phyloP scores from a whole-genome alignment of 2,888 invertebrate species.

The Mystacides longicornis region DNA sequence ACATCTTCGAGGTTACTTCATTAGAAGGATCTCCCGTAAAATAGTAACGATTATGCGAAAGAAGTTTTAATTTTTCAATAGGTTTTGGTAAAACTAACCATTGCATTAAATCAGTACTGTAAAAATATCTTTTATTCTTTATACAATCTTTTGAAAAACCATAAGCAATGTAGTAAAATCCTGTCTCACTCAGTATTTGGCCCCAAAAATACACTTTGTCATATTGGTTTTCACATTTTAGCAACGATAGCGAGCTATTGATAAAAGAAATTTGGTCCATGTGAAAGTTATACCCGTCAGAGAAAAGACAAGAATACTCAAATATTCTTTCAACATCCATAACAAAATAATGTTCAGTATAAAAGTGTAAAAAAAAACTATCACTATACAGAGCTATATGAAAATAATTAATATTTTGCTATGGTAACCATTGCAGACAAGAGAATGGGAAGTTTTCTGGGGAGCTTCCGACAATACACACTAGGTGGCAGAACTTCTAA shows the following conservation, averaged over 20 bases:
- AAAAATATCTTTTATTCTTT: constrained; percentile 65
- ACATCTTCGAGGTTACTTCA: not conserved
- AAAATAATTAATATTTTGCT: too few species aligned
- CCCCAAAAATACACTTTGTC: constrained; percentile 80
- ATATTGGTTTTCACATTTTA: constrained; percentile 83
- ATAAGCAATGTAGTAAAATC: constrained; percentile 68
- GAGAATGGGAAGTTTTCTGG: too few species aligned
- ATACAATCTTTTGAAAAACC: constrained; percentile 71
- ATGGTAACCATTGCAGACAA: too few species aligned
- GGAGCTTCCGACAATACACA: too few species aligned
- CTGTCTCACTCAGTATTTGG: constrained; percentile 64
- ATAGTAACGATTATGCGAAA: constrained; percentile 29
- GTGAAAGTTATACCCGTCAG: constrained; percentile 62
- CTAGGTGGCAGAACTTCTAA: too few species aligned
- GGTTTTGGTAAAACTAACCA: constrained; percentile 46
- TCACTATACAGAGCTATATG: too few species aligned
- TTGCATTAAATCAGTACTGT: constrained; percentile 63
- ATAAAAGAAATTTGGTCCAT: constrained; percentile 65
- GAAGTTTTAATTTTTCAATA: constrained; percentile 33
- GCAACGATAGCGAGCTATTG: constrained; percentile 67
- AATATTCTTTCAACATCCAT: constrained; percentile 15
- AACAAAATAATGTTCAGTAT: too few species aligned
- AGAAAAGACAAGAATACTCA: constrained; percentile 30
- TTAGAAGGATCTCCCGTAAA: constrained; percentile 13
- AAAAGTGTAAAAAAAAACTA: too few species aligned